phyloP scores from a whole-genome alignment of 2,797 vertebrate genomes.

The Ctenopoma multispine region DNA sequence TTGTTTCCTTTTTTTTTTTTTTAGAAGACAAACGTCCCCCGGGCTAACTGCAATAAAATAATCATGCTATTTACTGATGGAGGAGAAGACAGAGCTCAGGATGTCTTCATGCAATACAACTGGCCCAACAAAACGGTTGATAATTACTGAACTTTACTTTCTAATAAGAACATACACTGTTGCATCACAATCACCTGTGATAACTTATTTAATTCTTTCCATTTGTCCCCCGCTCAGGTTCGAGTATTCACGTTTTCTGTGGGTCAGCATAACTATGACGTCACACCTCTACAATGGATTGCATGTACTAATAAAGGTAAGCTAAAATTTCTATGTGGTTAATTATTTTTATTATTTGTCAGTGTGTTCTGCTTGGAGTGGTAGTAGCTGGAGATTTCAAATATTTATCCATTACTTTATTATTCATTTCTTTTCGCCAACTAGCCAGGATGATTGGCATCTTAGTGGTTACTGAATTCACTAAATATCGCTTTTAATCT shows the following conservation, averaged over 20 bases:
- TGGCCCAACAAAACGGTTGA: constrained; percentile 98
- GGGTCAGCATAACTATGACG: constrained; percentile 98
- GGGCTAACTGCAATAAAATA: constrained; percentile 99
- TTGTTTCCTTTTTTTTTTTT: constrained; percentile 24
- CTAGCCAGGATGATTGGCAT: not conserved
- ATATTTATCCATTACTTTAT: not conserved
- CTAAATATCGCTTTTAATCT: not conserved
- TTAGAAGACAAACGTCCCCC: constrained; percentile 91
- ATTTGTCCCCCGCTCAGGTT: constrained; percentile 82
- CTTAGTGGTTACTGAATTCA: not conserved
- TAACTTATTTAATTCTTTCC: not conserved
- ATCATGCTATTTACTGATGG: constrained; percentile 99
- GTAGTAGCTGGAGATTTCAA: not conserved
- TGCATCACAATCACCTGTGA: constrained; percentile 3
- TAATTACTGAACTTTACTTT: constrained; percentile 11
- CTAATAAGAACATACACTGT: not conserved
- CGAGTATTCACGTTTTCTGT: constrained; percentile 99
- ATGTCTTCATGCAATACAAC: constrained; percentile 98
- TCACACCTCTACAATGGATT: constrained; percentile 98
- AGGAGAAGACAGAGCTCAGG: constrained; percentile 96
- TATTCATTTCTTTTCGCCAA: not conserved
- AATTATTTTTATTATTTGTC: not conserved
- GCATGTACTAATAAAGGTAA: constrained; percentile 99
- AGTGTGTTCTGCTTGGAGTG: not conserved
- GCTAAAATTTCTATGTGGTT: not conserved